Evolutionary conservation across 23 tunicate species (phyloP), one percentile per base, ranked within the genome.

Genomic region (Halocynthia roretzi): DNA sequence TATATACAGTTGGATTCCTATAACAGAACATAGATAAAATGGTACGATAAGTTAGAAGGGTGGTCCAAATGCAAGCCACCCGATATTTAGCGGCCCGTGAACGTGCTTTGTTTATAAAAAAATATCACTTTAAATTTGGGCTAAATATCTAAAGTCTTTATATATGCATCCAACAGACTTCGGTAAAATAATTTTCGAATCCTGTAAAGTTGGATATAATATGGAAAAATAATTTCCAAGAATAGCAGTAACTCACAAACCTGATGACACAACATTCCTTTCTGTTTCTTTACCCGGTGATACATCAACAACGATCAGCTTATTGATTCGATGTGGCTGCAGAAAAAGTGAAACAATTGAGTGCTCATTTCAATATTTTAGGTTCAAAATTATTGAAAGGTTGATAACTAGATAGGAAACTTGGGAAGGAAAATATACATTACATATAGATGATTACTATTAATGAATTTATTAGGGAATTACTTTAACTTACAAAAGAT

Each of bases 271-370:
- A 10, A 62, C 56, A 11, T 64, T 62, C n/a, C 17, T 21, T 56
- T 14, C 56, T 2, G 64, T 64, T 74, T 54, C 18, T n/a, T 54
- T 31, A 7, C 78, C 75, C 50, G 96, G 96, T 11, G 96, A 74
- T 40, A 87, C 68, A 84, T 89, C 96, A 56, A 89, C 96, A 15
- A 84, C 84, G 44, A 89, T 68, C 18, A 89, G 78, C 67, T 89
- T 75, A 15, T 89, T 81, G 14, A 89, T 72, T 54, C 77, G 51
- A 0, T 84, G 75, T 19, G 88, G 82, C 84, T 89, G 62, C n/a
- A 64, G 40, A 80, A 68, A 66, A 56, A 71, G 57, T 63, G 60
- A 57, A 50, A 67, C 20, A 18, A 40, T 18, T 67, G 18, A 60
- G 11, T 11, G 11, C 11, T 57, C 14, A 10, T 11, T 14, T 14